Conservation (phyloP, 1,140 invertebrate genomes). For the Drosophila nasuta region DNA sequence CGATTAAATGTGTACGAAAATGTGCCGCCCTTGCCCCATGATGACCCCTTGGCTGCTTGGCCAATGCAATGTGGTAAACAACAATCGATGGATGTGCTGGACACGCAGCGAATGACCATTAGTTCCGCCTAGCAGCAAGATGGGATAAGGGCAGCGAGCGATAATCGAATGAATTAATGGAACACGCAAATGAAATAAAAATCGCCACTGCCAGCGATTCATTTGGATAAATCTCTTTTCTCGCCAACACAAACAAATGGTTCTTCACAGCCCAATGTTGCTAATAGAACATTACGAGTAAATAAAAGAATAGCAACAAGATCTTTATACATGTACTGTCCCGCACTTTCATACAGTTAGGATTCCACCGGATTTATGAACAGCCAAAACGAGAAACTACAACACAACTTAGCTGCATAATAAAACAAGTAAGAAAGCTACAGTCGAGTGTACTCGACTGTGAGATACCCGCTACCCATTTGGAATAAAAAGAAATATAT, state of each 20-base stretch:
- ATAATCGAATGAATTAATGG: conserved; percentile 75
- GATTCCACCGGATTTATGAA: too few relatives aligned
- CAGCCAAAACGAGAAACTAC: too few relatives aligned
- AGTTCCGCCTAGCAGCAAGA: conserved; percentile 37
- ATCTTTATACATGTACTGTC: background rate
- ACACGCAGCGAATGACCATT: conserved; percentile 67
- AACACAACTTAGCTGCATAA: too few relatives aligned
- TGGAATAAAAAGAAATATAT: too few relatives aligned
- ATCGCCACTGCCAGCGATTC: conserved; percentile 57
- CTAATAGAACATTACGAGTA: background rate
- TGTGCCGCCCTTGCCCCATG: conserved; percentile 39
- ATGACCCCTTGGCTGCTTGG: background rate
- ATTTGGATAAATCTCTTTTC: conserved; percentile 57
- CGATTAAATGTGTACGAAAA: conserved; percentile 72
- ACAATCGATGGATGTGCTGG: conserved; percentile 35
- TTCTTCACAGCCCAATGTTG: background rate
- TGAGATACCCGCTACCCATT: too few relatives aligned
- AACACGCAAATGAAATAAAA: conserved; percentile 67
- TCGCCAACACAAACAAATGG: conserved; percentile 24
- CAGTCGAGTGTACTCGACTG: too few relatives aligned
- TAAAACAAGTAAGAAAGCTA: too few relatives aligned
- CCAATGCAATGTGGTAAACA: conserved; percentile 13
- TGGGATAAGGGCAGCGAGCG: conserved; percentile 34
- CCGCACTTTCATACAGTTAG: too few relatives aligned
- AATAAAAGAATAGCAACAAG: too few relatives aligned